Percentiles rank a stretch among this genome's conserved stretches.
Evolutionary conservation across 2,888 invertebrate genomes (phyloP).

Genomic region (Augiades crinisus): DNA sequence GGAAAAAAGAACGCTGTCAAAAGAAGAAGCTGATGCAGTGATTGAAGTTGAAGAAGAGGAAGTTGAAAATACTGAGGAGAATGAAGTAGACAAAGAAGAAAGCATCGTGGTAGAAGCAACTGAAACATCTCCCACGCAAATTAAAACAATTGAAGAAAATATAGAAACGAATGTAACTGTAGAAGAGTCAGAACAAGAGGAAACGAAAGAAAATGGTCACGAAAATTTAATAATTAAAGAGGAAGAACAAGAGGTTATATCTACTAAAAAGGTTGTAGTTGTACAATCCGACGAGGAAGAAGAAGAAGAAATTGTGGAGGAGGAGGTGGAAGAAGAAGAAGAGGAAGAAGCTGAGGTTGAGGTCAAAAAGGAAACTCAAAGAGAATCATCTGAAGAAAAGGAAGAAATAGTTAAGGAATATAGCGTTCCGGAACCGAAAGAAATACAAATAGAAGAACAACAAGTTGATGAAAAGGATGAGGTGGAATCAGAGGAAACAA

Average conservation of each 20-base stretch:
- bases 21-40: slow-evolving; percentile 48
- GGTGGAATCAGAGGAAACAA: slow-evolving; percentile 19
- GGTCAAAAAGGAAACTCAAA: slow-evolving; percentile 28
- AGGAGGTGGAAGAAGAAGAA: slow-evolving; percentile 42
- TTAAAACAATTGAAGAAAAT: neutral
- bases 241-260: slow-evolving; percentile 59
- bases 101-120: slow-evolving; percentile 6
- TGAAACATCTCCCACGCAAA: slow-evolving; percentile 24
- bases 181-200: slow-evolving; percentile 35
- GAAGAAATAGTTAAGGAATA: slow-evolving; percentile 35
- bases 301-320: slow-evolving; percentile 44
- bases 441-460: slow-evolving; percentile 37
- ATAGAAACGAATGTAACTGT: slow-evolving; percentile 30
- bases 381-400: slow-evolving; percentile 25
- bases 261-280: slow-evolving; percentile 60
- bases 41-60: slow-evolving; percentile 51
- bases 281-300: slow-evolving; percentile 50
- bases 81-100: slow-evolving; percentile 1
- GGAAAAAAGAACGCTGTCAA: slow-evolving; percentile 65
- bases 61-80: slow-evolving; percentile 33
- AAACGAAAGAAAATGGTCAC: slow-evolving; percentile 42
- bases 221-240: slow-evolving; percentile 45
- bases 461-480: slow-evolving; percentile 38
- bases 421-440: slow-evolving; percentile 32
- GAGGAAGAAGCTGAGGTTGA: slow-evolving; percentile 34